Conservation (phyloP, 2,113 vertebrate genomes). For the Procavia capensis region DNA sequence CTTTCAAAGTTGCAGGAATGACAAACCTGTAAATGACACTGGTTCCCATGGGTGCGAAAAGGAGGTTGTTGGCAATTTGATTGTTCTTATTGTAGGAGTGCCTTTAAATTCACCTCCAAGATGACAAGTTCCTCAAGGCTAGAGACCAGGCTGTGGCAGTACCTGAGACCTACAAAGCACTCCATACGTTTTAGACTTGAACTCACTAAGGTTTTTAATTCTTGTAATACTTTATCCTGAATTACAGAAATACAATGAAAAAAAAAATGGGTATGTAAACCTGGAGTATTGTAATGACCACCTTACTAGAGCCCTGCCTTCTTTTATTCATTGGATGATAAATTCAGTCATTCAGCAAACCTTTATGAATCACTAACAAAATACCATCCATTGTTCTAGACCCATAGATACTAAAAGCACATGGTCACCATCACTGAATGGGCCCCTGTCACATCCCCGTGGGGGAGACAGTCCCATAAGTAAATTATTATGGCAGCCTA, state of each 20-base stretch:
- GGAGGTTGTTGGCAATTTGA: conserved; percentile 11
- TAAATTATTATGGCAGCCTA: background rate
- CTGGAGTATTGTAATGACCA: background rate
- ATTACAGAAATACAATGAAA: background rate
- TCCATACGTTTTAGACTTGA: background rate
- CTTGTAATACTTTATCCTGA: background rate
- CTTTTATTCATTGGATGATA: conserved; percentile 29
- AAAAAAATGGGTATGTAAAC: background rate
- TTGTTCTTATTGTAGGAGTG: background rate
- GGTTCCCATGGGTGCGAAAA: conserved; percentile 39
- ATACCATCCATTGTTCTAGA: background rate
- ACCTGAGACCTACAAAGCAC: background rate
- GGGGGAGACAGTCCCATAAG: background rate
- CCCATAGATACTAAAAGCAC: background rate
- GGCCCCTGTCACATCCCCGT: background rate
- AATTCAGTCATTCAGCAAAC: background rate
- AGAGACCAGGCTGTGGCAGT: background rate
- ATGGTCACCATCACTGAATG: background rate
- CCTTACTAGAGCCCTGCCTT: background rate
- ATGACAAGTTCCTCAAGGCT: background rate
- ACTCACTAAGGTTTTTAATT: conserved; percentile 2
- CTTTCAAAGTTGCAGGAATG: conserved; percentile 64
- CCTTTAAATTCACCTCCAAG: background rate
- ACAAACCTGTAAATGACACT: conserved; percentile 59
- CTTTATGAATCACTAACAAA: background rate